Conservation (phyloP, 2,113 vertebrate species). For the Rhabdomys dilectus region DNA sequence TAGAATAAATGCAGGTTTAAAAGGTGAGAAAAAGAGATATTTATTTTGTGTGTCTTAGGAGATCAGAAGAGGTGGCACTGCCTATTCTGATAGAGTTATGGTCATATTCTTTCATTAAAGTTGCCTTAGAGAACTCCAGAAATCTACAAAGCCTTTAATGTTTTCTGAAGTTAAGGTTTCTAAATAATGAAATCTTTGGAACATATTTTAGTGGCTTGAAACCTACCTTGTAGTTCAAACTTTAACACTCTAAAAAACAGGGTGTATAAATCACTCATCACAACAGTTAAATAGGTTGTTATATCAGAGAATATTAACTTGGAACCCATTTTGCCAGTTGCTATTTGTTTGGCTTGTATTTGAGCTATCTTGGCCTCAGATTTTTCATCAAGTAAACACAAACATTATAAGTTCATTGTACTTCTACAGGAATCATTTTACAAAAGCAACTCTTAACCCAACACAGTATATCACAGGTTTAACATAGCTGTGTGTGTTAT, state of each 20-base stretch:
- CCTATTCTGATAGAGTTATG: background rate
- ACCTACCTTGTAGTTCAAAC: conserved; percentile 4
- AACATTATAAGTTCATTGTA: background rate
- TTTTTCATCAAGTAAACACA: background rate
- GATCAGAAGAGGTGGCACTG: background rate
- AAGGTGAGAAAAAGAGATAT: background rate
- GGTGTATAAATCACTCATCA: background rate
- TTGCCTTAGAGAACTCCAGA: conserved; percentile 13
- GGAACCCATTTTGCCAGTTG: background rate
- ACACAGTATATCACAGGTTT: background rate
- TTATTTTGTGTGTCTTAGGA: background rate
- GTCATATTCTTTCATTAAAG: background rate
- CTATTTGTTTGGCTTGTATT: background rate
- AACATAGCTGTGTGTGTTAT: background rate
- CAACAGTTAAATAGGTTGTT: background rate
- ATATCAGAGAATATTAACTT: background rate
- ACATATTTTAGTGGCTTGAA: background rate
- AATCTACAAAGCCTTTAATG: background rate
- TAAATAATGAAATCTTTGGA: conserved; percentile 38
- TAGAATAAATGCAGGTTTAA: background rate
- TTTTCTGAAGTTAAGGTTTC: conserved; percentile 10
- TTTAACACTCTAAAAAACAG: background rate
- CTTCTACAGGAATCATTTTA: background rate
- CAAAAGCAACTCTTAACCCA: background rate
- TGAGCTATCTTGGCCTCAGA: background rate